Conservation (phyloP, 1,140 invertebrate species). For the Ceratosolen solmsi region DNA sequence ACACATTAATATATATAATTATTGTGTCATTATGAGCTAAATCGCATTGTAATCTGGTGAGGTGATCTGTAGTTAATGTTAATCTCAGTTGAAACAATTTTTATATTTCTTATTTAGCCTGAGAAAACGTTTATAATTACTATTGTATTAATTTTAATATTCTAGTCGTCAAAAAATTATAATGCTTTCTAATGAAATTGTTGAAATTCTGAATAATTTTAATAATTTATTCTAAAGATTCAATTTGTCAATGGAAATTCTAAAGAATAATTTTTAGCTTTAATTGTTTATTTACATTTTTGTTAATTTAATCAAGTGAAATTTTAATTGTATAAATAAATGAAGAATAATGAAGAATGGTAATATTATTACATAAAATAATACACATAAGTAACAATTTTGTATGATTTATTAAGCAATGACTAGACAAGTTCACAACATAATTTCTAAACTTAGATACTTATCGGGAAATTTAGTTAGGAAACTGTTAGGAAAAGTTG, state of each 20-base stretch:
- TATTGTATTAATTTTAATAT: not conserved
- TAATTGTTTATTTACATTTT: conserved; percentile 50
- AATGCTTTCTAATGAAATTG: not conserved
- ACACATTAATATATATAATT: conserved; percentile 58
- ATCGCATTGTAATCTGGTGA: conserved; percentile 32
- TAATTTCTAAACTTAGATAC: conserved; percentile 25
- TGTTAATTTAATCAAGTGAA: conserved; percentile 1
- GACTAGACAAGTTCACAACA: conserved; percentile 15
- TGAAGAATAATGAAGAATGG: not conserved
- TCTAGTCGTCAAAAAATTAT: conserved; percentile 23
- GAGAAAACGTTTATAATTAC: conserved; percentile 2
- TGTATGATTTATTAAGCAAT: conserved; percentile 5
- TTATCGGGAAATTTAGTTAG: not conserved
- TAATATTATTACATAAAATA: conserved; percentile 26
- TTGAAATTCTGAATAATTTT: not conserved
- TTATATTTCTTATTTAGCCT: not conserved
- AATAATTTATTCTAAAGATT: conserved; percentile 5
- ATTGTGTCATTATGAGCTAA: conserved; percentile 49
- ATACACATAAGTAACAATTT: conserved; percentile 15
- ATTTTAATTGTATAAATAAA: conserved; percentile 34
- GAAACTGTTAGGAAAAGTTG: conserved; percentile 25
- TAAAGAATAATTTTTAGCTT: conserved; percentile 32
- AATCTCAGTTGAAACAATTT: conserved; percentile 29
- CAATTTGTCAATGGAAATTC: conserved; percentile 1
- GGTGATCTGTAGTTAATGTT: conserved; percentile 30